Conservation (phyloP, 1,140 invertebrate species). For the Dinoponera quadriceps region DNA sequence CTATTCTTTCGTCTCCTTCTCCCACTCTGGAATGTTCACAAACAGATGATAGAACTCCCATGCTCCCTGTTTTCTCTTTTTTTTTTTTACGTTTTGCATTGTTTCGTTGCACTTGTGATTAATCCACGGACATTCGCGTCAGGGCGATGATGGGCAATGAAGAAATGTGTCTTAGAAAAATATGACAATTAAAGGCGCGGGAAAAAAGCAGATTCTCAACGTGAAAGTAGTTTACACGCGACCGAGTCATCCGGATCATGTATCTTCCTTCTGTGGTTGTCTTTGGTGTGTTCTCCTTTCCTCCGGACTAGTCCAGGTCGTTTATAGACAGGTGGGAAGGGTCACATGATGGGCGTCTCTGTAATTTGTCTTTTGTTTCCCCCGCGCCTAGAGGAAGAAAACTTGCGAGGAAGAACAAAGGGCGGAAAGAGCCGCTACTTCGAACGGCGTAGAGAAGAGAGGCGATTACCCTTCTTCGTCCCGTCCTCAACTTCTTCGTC, state of each 20-base stretch:
- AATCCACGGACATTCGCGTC: slow-evolving; percentile 7
- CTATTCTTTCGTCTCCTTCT: slow-evolving; percentile 14
- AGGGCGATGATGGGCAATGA: slow-evolving; percentile 21
- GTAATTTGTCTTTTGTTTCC: slow-evolving; percentile 85
- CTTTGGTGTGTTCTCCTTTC: slow-evolving; percentile 25
- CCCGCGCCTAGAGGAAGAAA: slow-evolving; percentile 76
- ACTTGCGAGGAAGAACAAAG: slow-evolving; percentile 80
- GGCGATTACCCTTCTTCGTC: slow-evolving; percentile 53
- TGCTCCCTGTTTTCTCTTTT: neutral
- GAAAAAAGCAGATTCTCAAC: slow-evolving; percentile 21
- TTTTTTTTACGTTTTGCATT: slow-evolving; percentile 19
- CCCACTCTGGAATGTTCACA: slow-evolving; percentile 11
- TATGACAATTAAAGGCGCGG: neutral
- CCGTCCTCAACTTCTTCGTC: slow-evolving; percentile 25
- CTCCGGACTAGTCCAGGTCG: slow-evolving; percentile 47
- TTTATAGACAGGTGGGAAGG: slow-evolving; percentile 81
- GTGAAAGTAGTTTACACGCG: slow-evolving; percentile 54
- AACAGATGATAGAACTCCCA: slow-evolving; percentile 39
- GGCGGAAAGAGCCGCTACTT: slow-evolving; percentile 77
- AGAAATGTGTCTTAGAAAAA: neutral
- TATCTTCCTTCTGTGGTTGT: slow-evolving; percentile 26
- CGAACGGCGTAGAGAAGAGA: slow-evolving; percentile 65
- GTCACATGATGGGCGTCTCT: slow-evolving; percentile 80
- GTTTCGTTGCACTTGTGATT: neutral
- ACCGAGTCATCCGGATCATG: slow-evolving; percentile 32